These are phyloP conservation scores for Myiagra hebetior DNA, from an alignment of 2,113 vertebrate species.

Conservation along the genomic window DNA sequence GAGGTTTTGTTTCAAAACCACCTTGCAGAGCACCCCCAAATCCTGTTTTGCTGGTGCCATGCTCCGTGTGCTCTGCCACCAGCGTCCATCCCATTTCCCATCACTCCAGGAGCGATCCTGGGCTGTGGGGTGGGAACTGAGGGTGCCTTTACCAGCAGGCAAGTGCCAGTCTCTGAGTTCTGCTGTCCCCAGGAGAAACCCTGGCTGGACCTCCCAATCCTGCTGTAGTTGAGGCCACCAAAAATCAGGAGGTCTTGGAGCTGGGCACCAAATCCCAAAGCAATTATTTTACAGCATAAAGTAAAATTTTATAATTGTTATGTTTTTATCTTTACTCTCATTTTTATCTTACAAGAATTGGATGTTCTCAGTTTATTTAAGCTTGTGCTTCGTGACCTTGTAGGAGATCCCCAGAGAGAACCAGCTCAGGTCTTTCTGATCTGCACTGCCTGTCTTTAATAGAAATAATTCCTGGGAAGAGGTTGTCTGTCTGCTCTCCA, in stretches of 20 bases:
- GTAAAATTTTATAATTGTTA: neutral
- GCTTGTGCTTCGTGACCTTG: neutral
- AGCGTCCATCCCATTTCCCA: neutral
- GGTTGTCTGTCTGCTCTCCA: fast-evolving
- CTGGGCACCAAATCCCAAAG: neutral
- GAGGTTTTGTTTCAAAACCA: neutral
- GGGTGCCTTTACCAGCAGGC: neutral
- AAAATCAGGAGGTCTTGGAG: neutral
- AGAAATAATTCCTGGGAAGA: neutral
- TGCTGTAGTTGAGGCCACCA: neutral
- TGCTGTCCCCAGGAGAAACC: neutral
- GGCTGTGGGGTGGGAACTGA: neutral
- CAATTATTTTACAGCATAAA: neutral
- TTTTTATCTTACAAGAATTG: neutral
- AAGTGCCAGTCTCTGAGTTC: fast-evolving
- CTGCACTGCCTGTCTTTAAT: neutral
- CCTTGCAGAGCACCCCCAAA: neutral
- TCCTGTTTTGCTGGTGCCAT: neutral
- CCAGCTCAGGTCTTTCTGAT: neutral
- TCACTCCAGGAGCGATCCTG: neutral
- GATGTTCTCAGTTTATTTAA: neutral
- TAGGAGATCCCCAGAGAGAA: neutral
- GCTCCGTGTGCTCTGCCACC: fast-evolving
- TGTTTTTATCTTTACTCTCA: neutral
- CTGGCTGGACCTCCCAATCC: neutral